Base-by-base conservation (phyloP, 2,888 invertebrate genomes). In the Leptinotarsa juncta region DNA sequence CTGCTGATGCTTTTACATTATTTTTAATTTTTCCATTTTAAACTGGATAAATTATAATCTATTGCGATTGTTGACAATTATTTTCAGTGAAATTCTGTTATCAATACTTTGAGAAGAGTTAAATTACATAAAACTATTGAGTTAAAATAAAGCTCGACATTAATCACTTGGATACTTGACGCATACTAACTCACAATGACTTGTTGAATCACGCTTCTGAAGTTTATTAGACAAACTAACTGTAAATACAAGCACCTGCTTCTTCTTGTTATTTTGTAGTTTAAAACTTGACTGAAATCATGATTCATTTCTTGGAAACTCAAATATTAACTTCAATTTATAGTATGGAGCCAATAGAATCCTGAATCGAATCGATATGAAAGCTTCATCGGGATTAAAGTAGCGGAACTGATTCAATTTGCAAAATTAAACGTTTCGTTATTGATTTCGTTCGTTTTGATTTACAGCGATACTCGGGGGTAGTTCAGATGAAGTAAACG, bases 331-430 rank as follows among this genome's bases (percentile, higher is more conserved):
- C 67, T 23, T 12, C 51, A 18, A 12, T 67, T 67, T 18, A 4
- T 32, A n/a, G 20, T 26, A 67, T 15, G 50, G 15, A 26, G 42
- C 26, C 76, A 78, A 79, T 77, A 75, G 76, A 77, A 69, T 67
- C 75, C 76, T 77, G 79, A 81, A 79, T 81, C 76, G 78, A 70
- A 77, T 78, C 74, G 81, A 74, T 77, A 71, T 68, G 72, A 71
- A 76, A 73, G 74, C 74, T 75, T 67, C 74, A 72, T 79, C 76
- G 68, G 73, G 77, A 78, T 77, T 72, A 77, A 78, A 78, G 78
- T 78, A 76, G 75, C 73, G 75, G 77, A 76, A 74, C 77, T 77
- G 77, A 80, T 76, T 79, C 77, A 78, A 79, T 80, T 80, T 79
- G 79, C 71, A 67, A 78, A 79, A 79, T 79, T 77, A 77, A 78